These are phyloP conservation scores for Nomada fabriciana DNA, from an alignment of 2,888 invertebrate genomes.

Conservation along the genomic window DNA sequence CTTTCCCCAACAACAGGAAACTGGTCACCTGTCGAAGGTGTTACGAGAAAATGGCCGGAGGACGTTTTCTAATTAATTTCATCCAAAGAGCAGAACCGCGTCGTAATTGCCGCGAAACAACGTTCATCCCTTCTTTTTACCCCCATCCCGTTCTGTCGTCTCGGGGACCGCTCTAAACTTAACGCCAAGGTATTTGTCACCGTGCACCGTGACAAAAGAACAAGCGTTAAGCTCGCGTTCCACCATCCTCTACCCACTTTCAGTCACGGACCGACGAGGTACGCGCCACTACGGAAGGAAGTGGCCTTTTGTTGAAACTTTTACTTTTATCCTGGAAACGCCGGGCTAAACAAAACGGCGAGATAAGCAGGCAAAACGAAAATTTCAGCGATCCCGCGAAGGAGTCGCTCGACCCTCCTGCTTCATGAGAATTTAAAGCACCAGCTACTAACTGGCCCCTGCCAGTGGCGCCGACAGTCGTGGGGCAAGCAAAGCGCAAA, in stretches of 20 bases:
- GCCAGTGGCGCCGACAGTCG: not conserved
- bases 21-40: constrained; percentile 50
- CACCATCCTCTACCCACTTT: constrained; percentile 35
- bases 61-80: constrained; percentile 76
- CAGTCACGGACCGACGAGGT: constrained; percentile 43
- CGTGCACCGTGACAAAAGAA: constrained; percentile 69
- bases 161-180: constrained; percentile 67
- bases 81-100: constrained; percentile 70
- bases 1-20: constrained; percentile 21
- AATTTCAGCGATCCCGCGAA: constrained; percentile 36
- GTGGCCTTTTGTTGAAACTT: constrained; percentile 69
- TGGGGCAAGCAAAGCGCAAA: not conserved
- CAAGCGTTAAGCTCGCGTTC: constrained; percentile 50
- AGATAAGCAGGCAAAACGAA: constrained; percentile 53
- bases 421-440: constrained; percentile 13
- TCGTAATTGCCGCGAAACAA: constrained; percentile 76
- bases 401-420: constrained; percentile 15
- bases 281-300: constrained; percentile 64
- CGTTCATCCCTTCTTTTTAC: constrained; percentile 56
- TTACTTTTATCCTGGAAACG: constrained; percentile 63
- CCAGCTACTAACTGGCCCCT: not conserved
- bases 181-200: constrained; percentile 77
- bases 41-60: constrained; percentile 15
- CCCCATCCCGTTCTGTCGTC: constrained; percentile 37
- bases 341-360: constrained; percentile 51